Evolutionary conservation across 1,140 invertebrate genomes (phyloP).

Genomic region (Pomacea maculata): DNA sequence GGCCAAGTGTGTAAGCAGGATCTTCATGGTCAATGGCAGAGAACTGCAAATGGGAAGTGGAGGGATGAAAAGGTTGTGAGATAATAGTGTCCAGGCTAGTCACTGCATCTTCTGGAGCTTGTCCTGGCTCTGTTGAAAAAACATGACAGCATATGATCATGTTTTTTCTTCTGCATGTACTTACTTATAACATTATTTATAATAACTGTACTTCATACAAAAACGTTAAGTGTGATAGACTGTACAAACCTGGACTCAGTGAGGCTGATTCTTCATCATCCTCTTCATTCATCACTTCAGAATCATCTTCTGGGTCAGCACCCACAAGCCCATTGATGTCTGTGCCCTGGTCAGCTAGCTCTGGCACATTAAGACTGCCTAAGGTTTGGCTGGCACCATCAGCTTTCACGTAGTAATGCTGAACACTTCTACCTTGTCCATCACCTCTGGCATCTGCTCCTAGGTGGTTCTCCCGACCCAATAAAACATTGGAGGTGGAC

Average conservation of each 20-base stretch:
- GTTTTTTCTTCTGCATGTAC: too few relatives aligned
- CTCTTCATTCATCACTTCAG: background rate
- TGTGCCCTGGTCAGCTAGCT: conserved; percentile 34
- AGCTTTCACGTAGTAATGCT: background rate
- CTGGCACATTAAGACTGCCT: conserved; percentile 31
- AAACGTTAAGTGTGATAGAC: too few relatives aligned
- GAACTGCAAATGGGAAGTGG: too few relatives aligned
- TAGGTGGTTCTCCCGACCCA: background rate
- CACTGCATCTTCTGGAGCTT: background rate
- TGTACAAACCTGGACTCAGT: too few relatives aligned
- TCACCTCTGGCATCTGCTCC: background rate
- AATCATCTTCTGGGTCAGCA: background rate
- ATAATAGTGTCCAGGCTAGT: background rate
- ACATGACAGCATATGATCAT: too few relatives aligned
- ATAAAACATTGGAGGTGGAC: background rate
- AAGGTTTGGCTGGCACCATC: conserved; percentile 36
- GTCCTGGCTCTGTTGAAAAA: background rate
- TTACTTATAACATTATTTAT: too few relatives aligned
- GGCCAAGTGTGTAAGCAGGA: too few relatives aligned
- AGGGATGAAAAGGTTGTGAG: too few relatives aligned
- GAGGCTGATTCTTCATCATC: background rate
- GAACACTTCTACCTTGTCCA: background rate
- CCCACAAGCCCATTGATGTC: conserved; percentile 34
- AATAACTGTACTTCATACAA: too few relatives aligned
- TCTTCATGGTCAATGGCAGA: too few relatives aligned